Base-by-base conservation (phyloP, 2,888 invertebrate species). In the Pterostichus niger region DNA sequence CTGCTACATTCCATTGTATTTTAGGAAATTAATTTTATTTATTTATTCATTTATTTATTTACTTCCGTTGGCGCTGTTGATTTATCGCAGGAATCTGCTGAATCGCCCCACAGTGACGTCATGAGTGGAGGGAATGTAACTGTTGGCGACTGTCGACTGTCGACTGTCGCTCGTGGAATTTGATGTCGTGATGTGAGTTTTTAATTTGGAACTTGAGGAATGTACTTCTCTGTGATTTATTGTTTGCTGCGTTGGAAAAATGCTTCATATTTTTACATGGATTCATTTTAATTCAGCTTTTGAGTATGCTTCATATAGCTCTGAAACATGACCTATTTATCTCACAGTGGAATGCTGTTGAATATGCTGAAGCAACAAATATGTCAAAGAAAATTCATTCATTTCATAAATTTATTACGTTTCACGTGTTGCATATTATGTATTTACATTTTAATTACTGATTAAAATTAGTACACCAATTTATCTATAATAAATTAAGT, bases 41-140 rank as follows among this genome's bases (percentile, higher is more conserved):
- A 79, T 79, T 79, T 79, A 79, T 79, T 79, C 79, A 79, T 79
- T 79, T 79, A 79, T 79, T 79, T 79, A 61, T 79, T 76, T 61
- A 79, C 44, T 61, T 79, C 46, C 49, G 59, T 10, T 44, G 61
- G 17, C 10, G n/a, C 68, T 71, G 68, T 71, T 71, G 68, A 71
- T 71, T 71, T 71, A 71, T 44, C 40, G 68, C 68, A 40, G 68
- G 68, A 71, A 71, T 71, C 13, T 17, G 68, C 68, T 71, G 68
- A 71, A 15, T 44, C 11, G 68, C n/a, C 40, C 17, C 44, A 15
- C 15, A 6, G 40, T 71, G 68, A 71, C 31, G 68, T 71, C 68
- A 71, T 56, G 17, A 56, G 9, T 17, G 56, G 44, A n/a, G 17
- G 35, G 64, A 64, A 64, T 35, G 13, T 2, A 56, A 56, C 17